These are phyloP conservation scores for Drosophila quinaria DNA, from an alignment of 2,888 invertebrate species.

Conservation along the genomic window DNA sequence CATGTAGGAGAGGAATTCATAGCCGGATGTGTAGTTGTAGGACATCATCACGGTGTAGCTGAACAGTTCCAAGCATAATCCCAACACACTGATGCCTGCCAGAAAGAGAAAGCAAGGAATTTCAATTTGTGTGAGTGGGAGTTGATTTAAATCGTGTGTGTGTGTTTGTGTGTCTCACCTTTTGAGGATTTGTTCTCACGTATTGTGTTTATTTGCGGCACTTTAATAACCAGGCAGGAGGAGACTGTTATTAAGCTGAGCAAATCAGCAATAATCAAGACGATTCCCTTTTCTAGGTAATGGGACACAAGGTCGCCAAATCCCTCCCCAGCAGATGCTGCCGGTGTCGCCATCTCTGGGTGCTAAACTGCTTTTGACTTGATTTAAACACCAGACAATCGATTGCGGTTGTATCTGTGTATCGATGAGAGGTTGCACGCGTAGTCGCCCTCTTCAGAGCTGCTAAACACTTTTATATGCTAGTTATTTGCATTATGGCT, in stretches of 20 bases:
- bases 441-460: no score
- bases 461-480: background rate
- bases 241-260: conserved; percentile 92
- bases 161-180: conserved; percentile 86
- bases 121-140: conserved; percentile 12
- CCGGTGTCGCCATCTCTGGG: conserved; percentile 39
- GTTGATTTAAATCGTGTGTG: background rate
- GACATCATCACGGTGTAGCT: conserved; percentile 93
- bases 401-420: conserved; percentile 29
- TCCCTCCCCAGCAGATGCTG: conserved; percentile 37
- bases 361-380: conserved; percentile 34
- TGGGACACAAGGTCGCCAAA: conserved; percentile 56
- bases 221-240: conserved; percentile 92
- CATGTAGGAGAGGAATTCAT: conserved; percentile 91
- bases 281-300: conserved; percentile 83
- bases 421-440: conserved; percentile 31
- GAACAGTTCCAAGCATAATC: conserved; percentile 86
- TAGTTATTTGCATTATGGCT: background rate
- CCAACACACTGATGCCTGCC: conserved; percentile 83
- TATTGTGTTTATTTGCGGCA: conserved; percentile 92
- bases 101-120: background rate
- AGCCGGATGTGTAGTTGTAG: conserved; percentile 92
- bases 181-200: conserved; percentile 88
- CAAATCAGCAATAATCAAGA: conserved; percentile 86
- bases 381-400: conserved; percentile 50